Evolutionary conservation across 2,888 invertebrate genomes (phyloP).

Genomic region (Muschampia plurimacula): DNA sequence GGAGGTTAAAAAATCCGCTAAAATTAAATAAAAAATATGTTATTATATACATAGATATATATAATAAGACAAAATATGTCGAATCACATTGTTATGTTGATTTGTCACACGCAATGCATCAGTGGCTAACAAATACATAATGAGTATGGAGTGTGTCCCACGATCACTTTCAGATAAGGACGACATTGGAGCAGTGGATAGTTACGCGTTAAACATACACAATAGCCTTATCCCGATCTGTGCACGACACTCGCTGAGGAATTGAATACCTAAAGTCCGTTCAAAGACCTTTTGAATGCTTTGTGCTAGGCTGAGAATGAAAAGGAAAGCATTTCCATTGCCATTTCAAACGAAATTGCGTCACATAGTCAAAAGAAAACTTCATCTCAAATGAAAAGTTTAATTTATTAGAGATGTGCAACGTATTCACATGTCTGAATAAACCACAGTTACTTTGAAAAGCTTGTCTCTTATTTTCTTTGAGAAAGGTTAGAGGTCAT

Average conservation of each 20-base stretch:
- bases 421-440: not conserved
- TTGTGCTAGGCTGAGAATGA: not conserved
- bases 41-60: too few species aligned
- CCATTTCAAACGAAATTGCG: constrained; percentile 7
- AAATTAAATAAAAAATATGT: too few species aligned
- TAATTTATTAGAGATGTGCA: constrained; percentile 3
- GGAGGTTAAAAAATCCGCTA: too few species aligned
- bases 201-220: constrained; percentile 18
- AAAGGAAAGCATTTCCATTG: constrained; percentile 16
- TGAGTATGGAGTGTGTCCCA: not conserved
- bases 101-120: not conserved
- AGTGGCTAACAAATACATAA: not conserved
- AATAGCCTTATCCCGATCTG: constrained; percentile 4
- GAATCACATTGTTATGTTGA: not conserved
- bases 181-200: constrained; percentile 12
- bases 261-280: constrained; percentile 14
- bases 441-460: not conserved
- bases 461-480: not conserved
- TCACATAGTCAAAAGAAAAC: constrained; percentile 12
- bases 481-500: not conserved
- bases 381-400: constrained; percentile 10
- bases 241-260: constrained; percentile 11
- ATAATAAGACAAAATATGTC: too few species aligned
- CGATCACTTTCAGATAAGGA: constrained; percentile 15
- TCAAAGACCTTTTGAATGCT: constrained; percentile 25